Evolutionary conservation across 2,113 vertebrate genomes (phyloP), one percentile per base, ranked within the genome.

Genomic region (Bufo bufo): DNA sequence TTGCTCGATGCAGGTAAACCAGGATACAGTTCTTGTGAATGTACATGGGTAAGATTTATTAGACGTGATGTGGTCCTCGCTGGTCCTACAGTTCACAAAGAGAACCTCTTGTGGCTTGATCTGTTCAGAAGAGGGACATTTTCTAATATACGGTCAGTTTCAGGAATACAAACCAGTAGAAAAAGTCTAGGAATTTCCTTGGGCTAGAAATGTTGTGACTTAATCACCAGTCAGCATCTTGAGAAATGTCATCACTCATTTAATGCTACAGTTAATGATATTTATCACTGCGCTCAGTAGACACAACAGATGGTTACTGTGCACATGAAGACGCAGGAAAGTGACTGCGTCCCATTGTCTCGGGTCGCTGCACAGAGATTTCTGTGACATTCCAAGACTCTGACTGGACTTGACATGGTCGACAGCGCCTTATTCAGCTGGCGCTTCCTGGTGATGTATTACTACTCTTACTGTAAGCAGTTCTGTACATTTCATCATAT

Each of bases 201-300:
- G 45, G 50, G 47, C 61, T 61, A 66, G 58, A 20, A 82, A 82
- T 65, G 56, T 52, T n/a, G 61, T 61, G 59, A 82, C 59, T 47
- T 10, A 23, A 69, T 71, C 63, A 52, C 2, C 58, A 33, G 63
- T 54, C 63, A 69, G 11, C 6, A 65, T 19, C n/a, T 63, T 45
- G 56, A 23, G 47, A 23, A 33, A 69, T 16, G 12, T 69, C 63
- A 52, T 52, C 63, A 71, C 81, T 65, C 4, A 16, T 50, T 33
- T 52, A 83, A 33, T 69, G 45, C 63, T 50, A 8, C 33, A 23
- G 43, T 50, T 20, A 12, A 58, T 65, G 4, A 45, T 20, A 50
- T 82, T 12, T 9, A 49, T 50, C 61, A 54, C 12, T 52, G 4
- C 12, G 3, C 19, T 33, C 23, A 7, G 17, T 59, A 83, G 81